Evolutionary conservation across 2,113 vertebrate genomes (phyloP), one percentile per base, ranked within the genome.

Genomic region (Pelmatolapia mariae): DNA sequence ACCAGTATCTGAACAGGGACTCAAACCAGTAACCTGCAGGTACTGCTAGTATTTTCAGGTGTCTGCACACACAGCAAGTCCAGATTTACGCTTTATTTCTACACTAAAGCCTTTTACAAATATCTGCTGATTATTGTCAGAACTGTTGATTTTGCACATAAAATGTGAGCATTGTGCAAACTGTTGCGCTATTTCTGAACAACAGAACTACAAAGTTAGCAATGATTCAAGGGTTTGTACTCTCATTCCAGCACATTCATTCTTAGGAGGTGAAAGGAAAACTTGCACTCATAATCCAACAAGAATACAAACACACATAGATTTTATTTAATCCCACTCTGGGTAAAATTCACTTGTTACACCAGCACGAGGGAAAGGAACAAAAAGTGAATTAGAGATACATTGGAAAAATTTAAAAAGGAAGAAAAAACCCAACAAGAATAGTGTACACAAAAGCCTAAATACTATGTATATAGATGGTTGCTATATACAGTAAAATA

Each of bases 281-380:
- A 63, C 31, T 36, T 63, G 6, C 59, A n/a, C 18, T 7, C 10
- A n/a, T 63, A 63, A n/a, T 66, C 4, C 10, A n/a, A 36, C 31
- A 63, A 36, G 6, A 63, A 63, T 63, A n/a, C 31, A 63, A 36
- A 36, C 18, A n/a, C 59, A n/a, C 18, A n/a, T 18, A 31, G 15
- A 12, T n/a, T 63, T 63, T 63, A 63, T 36, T 66, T 63, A n/a
- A 63, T 36, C 31, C 6, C 59, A 12, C 59, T 36, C 59, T n/a
- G 1, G 18, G 31, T 10, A 10, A 0, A 36, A 36, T 66, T 66
- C 4, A 36, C 36, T 66, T 36, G n/a, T 36, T 66, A 66, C 61
- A 66, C 18, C 61, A 36, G 0, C 10, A 66, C 4, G 0, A 12
- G 4, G 61, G 61, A 66, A 1, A 36, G 6, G 61, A 36, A 66